A percentile compares a stretch with the other conserved stretches of the same genome.
Conservation (phyloP, 2,888 invertebrate species). For the Amphipyra berbera region DNA sequence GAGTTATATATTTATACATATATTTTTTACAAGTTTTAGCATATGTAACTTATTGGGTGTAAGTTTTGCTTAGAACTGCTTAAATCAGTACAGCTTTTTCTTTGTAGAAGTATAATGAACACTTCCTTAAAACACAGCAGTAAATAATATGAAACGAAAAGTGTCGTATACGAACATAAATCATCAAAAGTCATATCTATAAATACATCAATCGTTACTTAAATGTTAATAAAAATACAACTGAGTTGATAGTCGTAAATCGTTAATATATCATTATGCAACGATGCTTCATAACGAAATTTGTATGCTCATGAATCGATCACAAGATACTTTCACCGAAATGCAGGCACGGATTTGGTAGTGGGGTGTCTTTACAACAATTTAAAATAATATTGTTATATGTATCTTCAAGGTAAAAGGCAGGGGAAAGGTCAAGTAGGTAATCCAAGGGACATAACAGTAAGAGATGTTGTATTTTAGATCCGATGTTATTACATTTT, state of each 20-base stretch:
- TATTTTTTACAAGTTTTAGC: no score
- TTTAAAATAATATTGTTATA: neutral
- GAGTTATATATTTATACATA: neutral
- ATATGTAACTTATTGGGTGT: no score
- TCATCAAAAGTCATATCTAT: constrained; percentile 14
- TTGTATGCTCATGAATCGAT: constrained; percentile 74
- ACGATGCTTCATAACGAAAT: constrained; percentile 68
- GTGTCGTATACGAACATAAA: constrained; percentile 13
- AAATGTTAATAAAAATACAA: constrained; percentile 30
- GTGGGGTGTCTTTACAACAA: neutral
- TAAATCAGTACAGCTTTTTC: no score
- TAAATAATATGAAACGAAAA: neutral
- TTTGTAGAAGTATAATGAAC: no score
- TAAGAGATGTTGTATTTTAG: no score
- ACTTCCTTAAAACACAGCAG: no score
- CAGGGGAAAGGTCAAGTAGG: no score
- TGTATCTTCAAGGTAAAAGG: no score
- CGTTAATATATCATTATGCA: constrained; percentile 75
- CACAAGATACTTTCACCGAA: constrained; percentile 79
- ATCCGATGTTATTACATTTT: no score
- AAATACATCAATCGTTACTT: constrained; percentile 7
- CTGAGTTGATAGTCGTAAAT: constrained; percentile 48
- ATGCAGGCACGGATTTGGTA: constrained; percentile 51
- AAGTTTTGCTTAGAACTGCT: no score
- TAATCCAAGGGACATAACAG: no score